Conservation (phyloP, 2,113 vertebrate species). For the Pedetes capensis region DNA sequence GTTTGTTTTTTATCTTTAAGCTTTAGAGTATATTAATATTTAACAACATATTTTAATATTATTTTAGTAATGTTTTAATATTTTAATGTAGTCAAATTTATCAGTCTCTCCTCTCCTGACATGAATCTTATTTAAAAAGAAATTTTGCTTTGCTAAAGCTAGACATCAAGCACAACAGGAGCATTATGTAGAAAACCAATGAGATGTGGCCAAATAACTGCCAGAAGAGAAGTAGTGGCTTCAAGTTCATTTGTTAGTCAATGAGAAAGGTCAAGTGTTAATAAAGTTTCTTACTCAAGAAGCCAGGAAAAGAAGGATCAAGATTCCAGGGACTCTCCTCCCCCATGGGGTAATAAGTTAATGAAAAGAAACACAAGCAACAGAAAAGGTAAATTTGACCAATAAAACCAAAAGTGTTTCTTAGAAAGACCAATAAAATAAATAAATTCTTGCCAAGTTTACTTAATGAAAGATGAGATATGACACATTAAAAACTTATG, state of each 20-base stretch:
- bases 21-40: neutral
- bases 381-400: neutral
- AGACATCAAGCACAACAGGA: neutral
- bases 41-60: too few species aligned
- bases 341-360: neutral
- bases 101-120: neutral
- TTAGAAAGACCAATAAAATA: neutral
- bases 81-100: neutral
- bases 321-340: neutral
- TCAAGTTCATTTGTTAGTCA: neutral
- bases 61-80: too few species aligned
- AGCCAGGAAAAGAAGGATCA: neutral
- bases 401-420: neutral
- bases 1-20: neutral
- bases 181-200: neutral
- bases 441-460: neutral
- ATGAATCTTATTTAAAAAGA: neutral
- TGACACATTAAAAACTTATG: neutral
- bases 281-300: neutral
- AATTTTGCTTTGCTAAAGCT: neutral
- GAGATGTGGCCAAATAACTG: neutral
- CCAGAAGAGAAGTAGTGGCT: neutral
- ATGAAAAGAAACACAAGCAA: neutral
- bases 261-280: neutral
- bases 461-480: neutral